phyloP scores from a whole-genome alignment of 2,797 vertebrate species.

The Cheirogaleus major region DNA sequence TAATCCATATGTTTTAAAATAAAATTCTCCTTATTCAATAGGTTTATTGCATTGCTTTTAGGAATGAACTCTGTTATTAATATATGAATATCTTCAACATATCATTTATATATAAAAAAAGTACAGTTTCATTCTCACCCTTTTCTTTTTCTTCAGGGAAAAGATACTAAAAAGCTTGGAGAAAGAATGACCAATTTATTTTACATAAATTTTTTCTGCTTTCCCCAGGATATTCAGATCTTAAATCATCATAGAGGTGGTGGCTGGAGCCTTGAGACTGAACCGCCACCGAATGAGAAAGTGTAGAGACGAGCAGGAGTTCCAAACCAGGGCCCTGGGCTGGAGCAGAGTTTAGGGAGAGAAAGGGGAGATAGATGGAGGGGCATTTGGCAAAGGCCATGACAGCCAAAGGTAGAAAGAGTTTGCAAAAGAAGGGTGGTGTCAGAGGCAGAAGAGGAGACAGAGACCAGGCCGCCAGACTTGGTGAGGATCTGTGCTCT shows the following conservation, averaged over 20 bases:
- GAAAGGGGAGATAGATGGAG: neutral
- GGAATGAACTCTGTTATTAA: slow-evolving; percentile 18
- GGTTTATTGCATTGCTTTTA: neutral
- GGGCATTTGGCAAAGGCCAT: neutral
- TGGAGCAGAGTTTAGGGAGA: accelerated
- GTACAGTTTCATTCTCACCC: neutral
- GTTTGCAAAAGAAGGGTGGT: neutral
- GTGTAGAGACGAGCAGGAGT: neutral
- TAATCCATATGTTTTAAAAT: slow-evolving; percentile 15
- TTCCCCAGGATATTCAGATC: neutral
- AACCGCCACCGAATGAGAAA: neutral
- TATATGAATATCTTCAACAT: slow-evolving; percentile 1
- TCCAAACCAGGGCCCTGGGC: neutral
- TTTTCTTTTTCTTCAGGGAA: neutral
- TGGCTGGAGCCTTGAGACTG: neutral
- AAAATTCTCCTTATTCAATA: neutral
- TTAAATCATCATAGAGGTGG: neutral
- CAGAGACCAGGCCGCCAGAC: neutral
- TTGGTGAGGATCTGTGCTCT: neutral
- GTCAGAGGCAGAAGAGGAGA: neutral
- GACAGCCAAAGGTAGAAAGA: neutral
- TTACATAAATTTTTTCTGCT: neutral
- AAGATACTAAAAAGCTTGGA: neutral
- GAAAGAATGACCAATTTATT: slow-evolving; percentile 22
- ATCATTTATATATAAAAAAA: neutral